Evolutionary conservation across 2,888 invertebrate species (phyloP).

Genomic region (Lycaena phlaeas): DNA sequence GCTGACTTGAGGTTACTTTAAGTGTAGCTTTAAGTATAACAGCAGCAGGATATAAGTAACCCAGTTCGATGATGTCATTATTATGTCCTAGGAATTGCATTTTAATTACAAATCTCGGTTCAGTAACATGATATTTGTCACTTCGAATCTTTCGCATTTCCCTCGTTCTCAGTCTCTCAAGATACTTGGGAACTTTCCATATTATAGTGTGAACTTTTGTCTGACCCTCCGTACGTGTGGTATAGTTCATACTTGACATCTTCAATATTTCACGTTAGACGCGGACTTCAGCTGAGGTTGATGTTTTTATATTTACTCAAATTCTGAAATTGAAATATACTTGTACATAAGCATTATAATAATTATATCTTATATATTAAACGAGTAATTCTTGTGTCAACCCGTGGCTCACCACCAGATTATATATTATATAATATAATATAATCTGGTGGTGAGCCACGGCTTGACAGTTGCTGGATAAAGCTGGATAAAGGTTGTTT

Average conservation of each 20-base stretch:
- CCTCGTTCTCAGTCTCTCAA: slow-evolving; percentile 45
- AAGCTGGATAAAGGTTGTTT: too few relatives aligned
- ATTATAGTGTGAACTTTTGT: slow-evolving; percentile 54
- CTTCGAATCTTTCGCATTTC: slow-evolving; percentile 45
- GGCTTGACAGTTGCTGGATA: too few relatives aligned
- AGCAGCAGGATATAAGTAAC: slow-evolving; percentile 47
- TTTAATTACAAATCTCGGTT: slow-evolving; percentile 49
- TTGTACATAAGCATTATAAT: too few relatives aligned
- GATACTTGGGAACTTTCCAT: slow-evolving; percentile 56
- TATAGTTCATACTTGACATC: slow-evolving; percentile 42
- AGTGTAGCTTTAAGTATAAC: slow-evolving; percentile 54
- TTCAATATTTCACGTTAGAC: too few relatives aligned
- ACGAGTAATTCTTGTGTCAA: too few relatives aligned
- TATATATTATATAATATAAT: too few relatives aligned
- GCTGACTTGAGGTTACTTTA: slow-evolving; percentile 51
- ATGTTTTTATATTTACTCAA: too few relatives aligned
- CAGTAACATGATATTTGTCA: slow-evolving; percentile 34
- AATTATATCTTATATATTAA: too few relatives aligned
- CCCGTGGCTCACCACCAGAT: too few relatives aligned
- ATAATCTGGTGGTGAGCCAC: too few relatives aligned
- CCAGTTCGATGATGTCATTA: slow-evolving; percentile 58
- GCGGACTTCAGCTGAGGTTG: too few relatives aligned
- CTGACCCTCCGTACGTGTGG: slow-evolving; percentile 54
- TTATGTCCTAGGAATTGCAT: slow-evolving; percentile 56
- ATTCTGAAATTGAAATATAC: too few relatives aligned